A percentile compares a stretch with the other conserved stretches of the same genome.
Conservation (phyloP, 2,113 vertebrate species). For the Corapipo altera region DNA sequence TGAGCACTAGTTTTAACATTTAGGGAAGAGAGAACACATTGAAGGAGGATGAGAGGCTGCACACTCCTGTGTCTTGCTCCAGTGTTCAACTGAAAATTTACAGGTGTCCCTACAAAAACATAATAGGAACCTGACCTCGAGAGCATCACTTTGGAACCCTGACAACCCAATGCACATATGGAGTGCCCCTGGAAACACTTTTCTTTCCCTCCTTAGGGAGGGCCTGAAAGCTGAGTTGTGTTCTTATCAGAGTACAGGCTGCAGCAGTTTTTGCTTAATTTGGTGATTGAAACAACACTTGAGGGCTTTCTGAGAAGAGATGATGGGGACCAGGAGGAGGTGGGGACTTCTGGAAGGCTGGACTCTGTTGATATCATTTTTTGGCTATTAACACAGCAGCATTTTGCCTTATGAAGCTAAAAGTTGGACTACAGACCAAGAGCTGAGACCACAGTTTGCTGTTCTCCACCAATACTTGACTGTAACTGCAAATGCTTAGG, state of each 20-base stretch:
- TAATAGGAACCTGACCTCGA: background rate
- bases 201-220: background rate
- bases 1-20: background rate
- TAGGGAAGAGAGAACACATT: background rate
- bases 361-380: background rate
- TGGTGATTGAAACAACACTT: background rate
- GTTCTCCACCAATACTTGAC: background rate
- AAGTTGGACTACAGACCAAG: background rate
- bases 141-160: background rate
- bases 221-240: background rate
- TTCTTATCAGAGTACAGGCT: background rate
- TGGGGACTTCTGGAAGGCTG: background rate
- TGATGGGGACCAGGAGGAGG: background rate
- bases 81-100: background rate
- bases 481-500: background rate
- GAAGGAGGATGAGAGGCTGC: background rate
- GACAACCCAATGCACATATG: background rate
- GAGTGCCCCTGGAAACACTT: background rate
- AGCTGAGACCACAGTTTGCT: background rate
- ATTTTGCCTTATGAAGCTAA: background rate
- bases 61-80: background rate
- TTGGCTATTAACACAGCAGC: background rate
- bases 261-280: background rate
- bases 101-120: background rate
- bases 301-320: background rate